A percentile compares a stretch with the other conserved stretches of the same genome.
Evolutionary conservation across 2,888 invertebrate species (phyloP).

Genomic region (Adelphocoris suturalis): DNA sequence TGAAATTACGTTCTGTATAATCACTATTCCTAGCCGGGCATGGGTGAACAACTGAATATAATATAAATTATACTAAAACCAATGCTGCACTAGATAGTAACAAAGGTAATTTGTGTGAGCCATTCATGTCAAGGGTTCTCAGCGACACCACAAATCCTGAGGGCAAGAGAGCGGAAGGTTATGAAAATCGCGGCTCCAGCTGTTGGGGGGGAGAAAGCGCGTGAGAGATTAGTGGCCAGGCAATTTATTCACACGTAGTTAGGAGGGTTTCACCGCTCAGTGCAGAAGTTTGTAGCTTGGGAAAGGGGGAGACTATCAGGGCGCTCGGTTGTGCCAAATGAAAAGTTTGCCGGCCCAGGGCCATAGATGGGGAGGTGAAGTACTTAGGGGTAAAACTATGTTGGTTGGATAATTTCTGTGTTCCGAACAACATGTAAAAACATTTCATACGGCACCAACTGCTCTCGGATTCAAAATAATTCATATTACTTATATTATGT

Average conservation of each 20-base stretch:
- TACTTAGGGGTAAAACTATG: neutral
- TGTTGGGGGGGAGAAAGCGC: slow-evolving; percentile 28
- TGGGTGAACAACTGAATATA: too few relatives aligned
- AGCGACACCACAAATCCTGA: neutral
- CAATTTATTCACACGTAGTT: slow-evolving; percentile 51
- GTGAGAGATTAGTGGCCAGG: slow-evolving; percentile 61
- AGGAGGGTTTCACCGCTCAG: neutral
- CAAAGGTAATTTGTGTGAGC: neutral
- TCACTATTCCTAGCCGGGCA: too few relatives aligned
- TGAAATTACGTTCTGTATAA: too few relatives aligned
- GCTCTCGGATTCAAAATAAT: too few relatives aligned
- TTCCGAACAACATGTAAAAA: neutral
- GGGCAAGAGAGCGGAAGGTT: neutral
- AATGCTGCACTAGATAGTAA: too few relatives aligned
- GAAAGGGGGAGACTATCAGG: neutral
- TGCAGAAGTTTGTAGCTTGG: neutral
- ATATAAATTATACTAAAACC: too few relatives aligned
- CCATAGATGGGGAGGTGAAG: neutral
- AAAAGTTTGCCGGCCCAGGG: neutral
- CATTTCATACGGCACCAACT: too few relatives aligned
- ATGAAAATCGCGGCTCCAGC: slow-evolving; percentile 29
- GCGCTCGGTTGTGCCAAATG: slow-evolving; percentile 2
- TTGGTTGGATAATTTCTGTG: neutral
- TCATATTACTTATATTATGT: too few relatives aligned
- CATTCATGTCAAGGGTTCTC: slow-evolving; percentile 7